Evolutionary conservation across 2,888 invertebrate genomes (phyloP).

Genomic region (Cyaniris semiargus): DNA sequence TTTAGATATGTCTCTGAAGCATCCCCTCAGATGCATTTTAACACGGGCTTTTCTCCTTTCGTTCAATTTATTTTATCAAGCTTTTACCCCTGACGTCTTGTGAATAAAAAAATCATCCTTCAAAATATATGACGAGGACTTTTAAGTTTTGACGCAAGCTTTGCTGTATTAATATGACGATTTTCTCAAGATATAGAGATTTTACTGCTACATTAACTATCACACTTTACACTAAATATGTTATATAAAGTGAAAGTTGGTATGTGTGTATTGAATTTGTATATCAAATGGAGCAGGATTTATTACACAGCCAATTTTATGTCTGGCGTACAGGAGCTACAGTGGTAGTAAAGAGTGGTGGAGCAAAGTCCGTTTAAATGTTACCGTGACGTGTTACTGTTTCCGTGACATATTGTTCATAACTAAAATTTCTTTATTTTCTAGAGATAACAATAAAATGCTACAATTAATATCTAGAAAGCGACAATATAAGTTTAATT

Average conservation of each 20-base stretch:
- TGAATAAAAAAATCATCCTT: constrained; percentile 16
- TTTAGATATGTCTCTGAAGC: not conserved
- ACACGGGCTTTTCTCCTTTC: constrained; percentile 15
- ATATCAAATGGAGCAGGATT: too few relatives aligned
- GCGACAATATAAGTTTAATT: constrained; percentile 6
- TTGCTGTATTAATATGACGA: not conserved
- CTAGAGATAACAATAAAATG: not conserved
- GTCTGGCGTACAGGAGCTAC: too few relatives aligned
- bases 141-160: constrained; percentile 10
- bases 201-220: not conserved
- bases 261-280: too few relatives aligned
- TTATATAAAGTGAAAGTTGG: too few relatives aligned
- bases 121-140: constrained; percentile 15
- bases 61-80: constrained; percentile 28
- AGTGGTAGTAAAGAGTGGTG: too few relatives aligned
- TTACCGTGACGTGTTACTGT: too few relatives aligned
- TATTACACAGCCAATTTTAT: too few relatives aligned
- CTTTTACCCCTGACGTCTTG: constrained; percentile 22
- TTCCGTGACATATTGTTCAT: too few relatives aligned
- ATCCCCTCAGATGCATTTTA: constrained; percentile 23
- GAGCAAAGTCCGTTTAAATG: too few relatives aligned
- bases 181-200: not conserved
- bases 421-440: not conserved
- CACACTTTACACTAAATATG: too few relatives aligned
- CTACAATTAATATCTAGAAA: not conserved